A percentile compares a stretch with the other conserved stretches of the same genome.
Evolutionary conservation across 2,113 vertebrate genomes (phyloP).

Genomic region (Formicarius rufipectus): DNA sequence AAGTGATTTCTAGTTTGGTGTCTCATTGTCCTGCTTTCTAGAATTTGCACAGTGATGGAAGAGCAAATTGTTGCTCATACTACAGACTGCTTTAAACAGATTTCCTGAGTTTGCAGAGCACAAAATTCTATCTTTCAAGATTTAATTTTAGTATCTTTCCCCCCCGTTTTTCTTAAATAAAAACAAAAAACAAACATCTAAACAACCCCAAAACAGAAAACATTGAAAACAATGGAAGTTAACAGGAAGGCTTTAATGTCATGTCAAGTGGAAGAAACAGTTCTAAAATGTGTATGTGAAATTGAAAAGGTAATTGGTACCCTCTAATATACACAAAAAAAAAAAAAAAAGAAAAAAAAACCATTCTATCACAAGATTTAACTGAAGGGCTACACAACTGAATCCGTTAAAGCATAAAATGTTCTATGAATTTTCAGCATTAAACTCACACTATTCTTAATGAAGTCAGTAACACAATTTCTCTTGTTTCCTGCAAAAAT

Average conservation of each 20-base stretch:
- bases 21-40: neutral
- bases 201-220: neutral
- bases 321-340: neutral
- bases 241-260: neutral
- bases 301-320: neutral
- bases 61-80: neutral
- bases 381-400: neutral
- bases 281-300: neutral
- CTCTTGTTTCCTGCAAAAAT: neutral
- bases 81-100: neutral
- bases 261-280: neutral
- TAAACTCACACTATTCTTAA: neutral
- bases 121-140: neutral
- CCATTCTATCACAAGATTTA: neutral
- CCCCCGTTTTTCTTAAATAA: neutral
- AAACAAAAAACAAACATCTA: neutral
- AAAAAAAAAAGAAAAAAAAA: neutral
- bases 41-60: neutral
- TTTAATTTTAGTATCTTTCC: neutral
- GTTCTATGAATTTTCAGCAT: neutral
- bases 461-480: neutral
- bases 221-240: neutral
- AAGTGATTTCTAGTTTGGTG: neutral
- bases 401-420: neutral
- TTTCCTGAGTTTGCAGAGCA: neutral